Conservation (phyloP, 2,888 invertebrate species). For the Alviniconcha strummeri region DNA sequence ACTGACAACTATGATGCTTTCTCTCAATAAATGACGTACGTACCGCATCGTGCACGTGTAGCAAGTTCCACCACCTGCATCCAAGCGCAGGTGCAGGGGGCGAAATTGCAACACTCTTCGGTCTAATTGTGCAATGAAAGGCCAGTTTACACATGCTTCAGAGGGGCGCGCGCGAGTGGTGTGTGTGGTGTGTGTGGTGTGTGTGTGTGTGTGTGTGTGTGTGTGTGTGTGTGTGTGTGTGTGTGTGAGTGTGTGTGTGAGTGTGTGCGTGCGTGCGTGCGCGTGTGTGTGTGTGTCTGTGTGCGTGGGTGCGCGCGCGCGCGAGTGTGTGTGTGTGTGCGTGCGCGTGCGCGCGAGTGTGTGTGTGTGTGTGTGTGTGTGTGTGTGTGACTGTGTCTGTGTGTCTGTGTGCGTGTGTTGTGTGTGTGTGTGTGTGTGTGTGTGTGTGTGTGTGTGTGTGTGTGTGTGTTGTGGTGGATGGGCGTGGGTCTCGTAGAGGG, state of each 20-base stretch:
- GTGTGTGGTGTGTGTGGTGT: neutral
- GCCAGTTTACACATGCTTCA: no score
- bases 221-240: neutral
- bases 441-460: neutral
- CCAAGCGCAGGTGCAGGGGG: no score
- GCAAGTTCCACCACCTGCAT: no score
- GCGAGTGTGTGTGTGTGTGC: no score
- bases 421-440: neutral
- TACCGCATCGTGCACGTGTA: no score
- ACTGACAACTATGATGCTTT: no score
- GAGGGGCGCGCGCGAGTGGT: no score
- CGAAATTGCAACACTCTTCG: no score
- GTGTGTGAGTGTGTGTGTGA: neutral
- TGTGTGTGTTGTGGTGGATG: no score
- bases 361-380: neutral
- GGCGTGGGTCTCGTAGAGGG: neutral
- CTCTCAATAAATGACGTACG: no score
- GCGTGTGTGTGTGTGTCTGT: neutral
- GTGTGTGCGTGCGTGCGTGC: neutral
- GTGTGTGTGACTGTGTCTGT: neutral
- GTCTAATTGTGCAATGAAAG: no score
- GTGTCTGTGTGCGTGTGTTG: neutral
- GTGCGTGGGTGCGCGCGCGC: neutral
- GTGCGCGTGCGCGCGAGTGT: neutral
- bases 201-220: neutral